phyloP scores from a whole-genome alignment of 2,888 invertebrate species.

The Heteromurus nitidus region DNA sequence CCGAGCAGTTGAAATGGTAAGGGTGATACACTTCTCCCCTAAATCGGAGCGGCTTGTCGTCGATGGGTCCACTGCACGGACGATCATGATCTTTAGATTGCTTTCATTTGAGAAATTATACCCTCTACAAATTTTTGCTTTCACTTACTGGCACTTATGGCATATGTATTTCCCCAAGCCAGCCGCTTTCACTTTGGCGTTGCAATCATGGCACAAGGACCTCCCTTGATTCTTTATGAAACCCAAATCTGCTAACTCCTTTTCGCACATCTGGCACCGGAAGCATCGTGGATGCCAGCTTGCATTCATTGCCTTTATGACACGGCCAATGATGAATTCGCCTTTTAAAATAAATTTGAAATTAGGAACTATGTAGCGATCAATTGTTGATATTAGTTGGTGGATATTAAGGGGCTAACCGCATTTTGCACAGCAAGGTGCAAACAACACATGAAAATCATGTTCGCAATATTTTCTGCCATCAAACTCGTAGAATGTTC shows the following conservation, averaged over 20 bases:
- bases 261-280: conserved; percentile 93
- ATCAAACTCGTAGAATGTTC: conserved; percentile 98
- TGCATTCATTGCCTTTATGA: conserved; percentile 99
- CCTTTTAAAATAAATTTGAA: no score
- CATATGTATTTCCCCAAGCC: conserved; percentile 97
- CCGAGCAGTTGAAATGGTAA: conserved; percentile 98
- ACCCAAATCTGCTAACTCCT: conserved; percentile 95
- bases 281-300: conserved; percentile 99
- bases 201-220: conserved; percentile 95
- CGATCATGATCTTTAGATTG: no score
- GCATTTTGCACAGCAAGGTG: conserved; percentile 89
- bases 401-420: no score
- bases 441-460: conserved; percentile 97
- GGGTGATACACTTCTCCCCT: conserved; percentile 99
- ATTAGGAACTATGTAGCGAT: no score
- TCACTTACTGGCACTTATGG: conserved; percentile 96
- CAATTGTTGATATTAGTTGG: no score
- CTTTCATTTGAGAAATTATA: no score
- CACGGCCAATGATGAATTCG: conserved; percentile 98
- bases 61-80: conserved; percentile 86
- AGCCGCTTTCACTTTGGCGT: conserved; percentile 95
- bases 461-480: conserved; percentile 99
- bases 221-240: conserved; percentile 93
- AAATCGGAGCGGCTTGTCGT: conserved; percentile 92
- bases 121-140: neutral